These are phyloP conservation scores for Oligia strigilis DNA, from an alignment of 2,888 invertebrate genomes.

Conservation along the genomic window DNA sequence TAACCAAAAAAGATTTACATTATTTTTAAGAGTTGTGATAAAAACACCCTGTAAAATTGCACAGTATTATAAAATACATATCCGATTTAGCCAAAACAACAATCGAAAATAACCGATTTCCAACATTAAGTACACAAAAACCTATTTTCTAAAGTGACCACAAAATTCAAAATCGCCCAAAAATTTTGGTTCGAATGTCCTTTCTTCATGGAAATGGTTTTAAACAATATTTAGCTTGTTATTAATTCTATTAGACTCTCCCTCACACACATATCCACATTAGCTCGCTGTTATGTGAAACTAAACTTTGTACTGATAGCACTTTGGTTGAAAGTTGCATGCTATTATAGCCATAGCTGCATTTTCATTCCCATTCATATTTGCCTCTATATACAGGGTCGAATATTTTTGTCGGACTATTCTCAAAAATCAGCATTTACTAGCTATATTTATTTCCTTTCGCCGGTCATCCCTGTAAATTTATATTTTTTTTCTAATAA, in stretches of 20 bases:
- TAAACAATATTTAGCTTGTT: slow-evolving; percentile 46
- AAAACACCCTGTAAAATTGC: slow-evolving; percentile 39
- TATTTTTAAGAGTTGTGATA: slow-evolving; percentile 1
- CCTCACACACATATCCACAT: slow-evolving; percentile 85
- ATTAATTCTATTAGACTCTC: slow-evolving; percentile 43
- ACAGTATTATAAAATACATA: slow-evolving; percentile 26
- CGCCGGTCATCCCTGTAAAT: slow-evolving; percentile 11
- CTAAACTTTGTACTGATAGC: slow-evolving; percentile 49
- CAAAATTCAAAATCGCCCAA: slow-evolving; percentile 7
- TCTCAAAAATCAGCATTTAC: not conserved
- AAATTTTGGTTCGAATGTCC: slow-evolving; percentile 9
- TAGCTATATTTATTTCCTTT: not conserved
- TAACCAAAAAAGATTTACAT: not conserved
- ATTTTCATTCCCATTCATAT: slow-evolving; percentile 44
- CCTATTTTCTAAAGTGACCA: slow-evolving; percentile 28
- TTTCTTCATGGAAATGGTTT: not conserved
- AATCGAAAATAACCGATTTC: slow-evolving; percentile 13
- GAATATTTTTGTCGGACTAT: not conserved
- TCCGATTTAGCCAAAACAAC: slow-evolving; percentile 37
- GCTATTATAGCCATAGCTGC: slow-evolving; percentile 56
- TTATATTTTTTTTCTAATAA: not conserved
- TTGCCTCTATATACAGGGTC: slow-evolving; percentile 28
- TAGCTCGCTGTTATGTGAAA: slow-evolving; percentile 70
- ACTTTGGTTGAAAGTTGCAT: slow-evolving; percentile 50
- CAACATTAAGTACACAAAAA: slow-evolving; percentile 37